phyloP scores from a whole-genome alignment of 1,140 invertebrate genomes.

The Drosophila oshimai region DNA sequence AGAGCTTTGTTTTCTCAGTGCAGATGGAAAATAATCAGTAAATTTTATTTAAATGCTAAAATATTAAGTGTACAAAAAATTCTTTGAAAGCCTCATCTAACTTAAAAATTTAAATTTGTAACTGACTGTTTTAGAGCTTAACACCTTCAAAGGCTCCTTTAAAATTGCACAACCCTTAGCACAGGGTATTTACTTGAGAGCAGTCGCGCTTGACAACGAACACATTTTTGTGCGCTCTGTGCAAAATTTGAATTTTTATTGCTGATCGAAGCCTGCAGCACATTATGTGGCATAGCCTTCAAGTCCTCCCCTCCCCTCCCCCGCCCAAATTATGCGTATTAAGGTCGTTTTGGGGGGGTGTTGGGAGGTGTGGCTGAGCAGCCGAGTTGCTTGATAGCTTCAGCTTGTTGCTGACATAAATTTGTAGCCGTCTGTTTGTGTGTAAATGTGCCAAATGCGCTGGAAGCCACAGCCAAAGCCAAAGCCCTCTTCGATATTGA shows the following conservation, averaged over 20 bases:
- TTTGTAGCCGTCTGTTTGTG: conserved; percentile 15
- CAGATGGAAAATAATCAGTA: no score
- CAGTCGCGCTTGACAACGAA: conserved; percentile 22
- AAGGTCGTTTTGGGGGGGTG: conserved; percentile 56
- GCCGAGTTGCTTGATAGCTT: conserved; percentile 51
- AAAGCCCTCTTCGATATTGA: conserved; percentile 58
- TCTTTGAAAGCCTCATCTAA: no score
- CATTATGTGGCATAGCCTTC: conserved; percentile 39
- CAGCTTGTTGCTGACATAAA: conserved; percentile 77
- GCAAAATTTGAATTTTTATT: conserved; percentile 82
- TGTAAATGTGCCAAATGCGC: conserved; percentile 76
- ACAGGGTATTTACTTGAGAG: conserved; percentile 11
- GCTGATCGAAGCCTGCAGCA: conserved; percentile 73
- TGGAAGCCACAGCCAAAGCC: no score
- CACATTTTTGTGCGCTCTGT: conserved; percentile 58
- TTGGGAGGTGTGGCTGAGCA: conserved; percentile 12
- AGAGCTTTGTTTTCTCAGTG: no score
- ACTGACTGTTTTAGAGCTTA: not conserved
- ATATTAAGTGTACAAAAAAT: no score
- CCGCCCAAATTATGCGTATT: conserved; percentile 71
- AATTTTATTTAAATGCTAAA: no score
- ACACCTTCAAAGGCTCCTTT: not conserved
- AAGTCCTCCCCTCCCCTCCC: conserved; percentile 18
- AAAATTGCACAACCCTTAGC: not conserved
- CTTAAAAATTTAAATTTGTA: no score